Conservation (phyloP, 2,888 invertebrate genomes). For the Ferrisia virgata region DNA sequence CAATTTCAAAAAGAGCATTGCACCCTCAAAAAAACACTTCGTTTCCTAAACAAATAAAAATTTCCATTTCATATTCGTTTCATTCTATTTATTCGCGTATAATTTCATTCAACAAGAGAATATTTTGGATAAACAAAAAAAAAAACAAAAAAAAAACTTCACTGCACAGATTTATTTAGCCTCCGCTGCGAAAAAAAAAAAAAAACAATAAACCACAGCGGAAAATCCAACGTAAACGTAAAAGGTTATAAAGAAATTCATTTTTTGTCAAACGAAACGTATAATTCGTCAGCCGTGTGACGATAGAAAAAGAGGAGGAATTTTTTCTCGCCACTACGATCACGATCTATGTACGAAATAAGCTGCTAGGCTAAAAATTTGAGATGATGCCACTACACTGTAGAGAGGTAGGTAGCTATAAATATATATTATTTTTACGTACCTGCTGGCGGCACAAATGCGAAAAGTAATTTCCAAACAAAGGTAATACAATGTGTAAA, state of each 20-base stretch:
- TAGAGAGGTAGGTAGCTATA: too few species aligned
- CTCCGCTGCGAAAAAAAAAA: neutral
- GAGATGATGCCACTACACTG: neutral
- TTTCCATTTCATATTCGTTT: neutral
- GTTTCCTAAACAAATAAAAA: neutral
- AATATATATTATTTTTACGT: too few species aligned
- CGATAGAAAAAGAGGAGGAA: neutral
- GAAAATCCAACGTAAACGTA: neutral
- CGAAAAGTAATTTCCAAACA: constrained; percentile 46
- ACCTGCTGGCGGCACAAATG: constrained; percentile 44
- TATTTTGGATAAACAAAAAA: neutral
- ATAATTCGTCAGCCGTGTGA: neutral
- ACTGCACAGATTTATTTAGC: neutral
- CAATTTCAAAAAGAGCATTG: neutral
- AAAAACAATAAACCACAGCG: neutral
- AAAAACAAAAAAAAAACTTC: too few species aligned
- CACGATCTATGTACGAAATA: neutral
- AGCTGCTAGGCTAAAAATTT: neutral
- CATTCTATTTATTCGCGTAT: neutral
- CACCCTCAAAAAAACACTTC: neutral
- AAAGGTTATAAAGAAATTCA: neutral
- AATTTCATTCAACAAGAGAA: neutral
- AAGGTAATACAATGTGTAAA: constrained; percentile 37
- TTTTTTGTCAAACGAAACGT: constrained; percentile 11
- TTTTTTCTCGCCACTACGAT: neutral